A percentile compares a stretch with the other conserved stretches of the same genome.
These are phyloP conservation scores for Tetranychus cinnabarinus DNA, from an alignment of 1,140 invertebrate genomes.

Conservation along the genomic window DNA sequence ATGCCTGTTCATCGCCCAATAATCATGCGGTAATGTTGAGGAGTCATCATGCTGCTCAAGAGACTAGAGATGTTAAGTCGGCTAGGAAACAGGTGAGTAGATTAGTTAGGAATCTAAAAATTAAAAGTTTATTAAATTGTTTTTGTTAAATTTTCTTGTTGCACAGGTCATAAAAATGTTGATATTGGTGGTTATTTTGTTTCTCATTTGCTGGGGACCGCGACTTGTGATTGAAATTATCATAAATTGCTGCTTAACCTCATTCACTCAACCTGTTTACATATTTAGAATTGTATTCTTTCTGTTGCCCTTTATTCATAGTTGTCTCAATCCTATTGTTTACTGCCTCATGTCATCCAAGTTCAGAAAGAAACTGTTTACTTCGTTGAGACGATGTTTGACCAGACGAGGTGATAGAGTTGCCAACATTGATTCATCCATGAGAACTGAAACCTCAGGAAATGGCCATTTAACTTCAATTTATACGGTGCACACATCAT, in stretches of 20 bases:
- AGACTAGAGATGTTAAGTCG: conserved; percentile 16
- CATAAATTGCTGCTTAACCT: conserved; percentile 12
- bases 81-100: conserved; percentile 18
- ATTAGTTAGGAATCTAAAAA: no score
- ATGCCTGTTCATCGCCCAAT: background rate
- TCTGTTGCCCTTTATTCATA: conserved; percentile 20
- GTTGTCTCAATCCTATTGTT: conserved; percentile 26
- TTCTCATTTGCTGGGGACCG: conserved; percentile 40
- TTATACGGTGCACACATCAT: background rate
- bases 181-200: conserved; percentile 39
- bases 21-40: background rate
- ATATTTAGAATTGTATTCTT: conserved; percentile 15
- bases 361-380: conserved; percentile 22
- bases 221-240: conserved; percentile 27
- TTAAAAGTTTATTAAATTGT: background rate
- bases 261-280: conserved; percentile 15
- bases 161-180: conserved; percentile 42
- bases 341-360: conserved; percentile 31
- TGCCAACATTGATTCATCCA: background rate
- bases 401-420: background rate
- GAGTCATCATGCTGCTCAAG: conserved; percentile 1
- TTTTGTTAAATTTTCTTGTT: conserved; percentile 3
- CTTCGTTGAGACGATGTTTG: conserved; percentile 9
- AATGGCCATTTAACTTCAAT: background rate
- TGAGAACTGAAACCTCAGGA: background rate